These are phyloP conservation scores for Mastomys coucha DNA, from an alignment of 2,113 vertebrate species.

Conservation along the genomic window DNA sequence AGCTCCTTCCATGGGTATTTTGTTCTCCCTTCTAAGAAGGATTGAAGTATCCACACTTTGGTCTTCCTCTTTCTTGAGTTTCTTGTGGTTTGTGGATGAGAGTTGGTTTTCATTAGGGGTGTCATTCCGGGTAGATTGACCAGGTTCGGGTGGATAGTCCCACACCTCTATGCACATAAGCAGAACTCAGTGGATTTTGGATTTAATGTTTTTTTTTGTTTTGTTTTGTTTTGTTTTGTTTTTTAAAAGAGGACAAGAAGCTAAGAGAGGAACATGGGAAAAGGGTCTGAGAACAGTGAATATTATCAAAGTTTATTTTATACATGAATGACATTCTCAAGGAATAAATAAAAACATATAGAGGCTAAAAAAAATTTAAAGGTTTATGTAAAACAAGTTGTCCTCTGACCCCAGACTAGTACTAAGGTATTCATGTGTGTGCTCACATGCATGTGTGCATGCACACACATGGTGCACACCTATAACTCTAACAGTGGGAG, in stretches of 20 bases:
- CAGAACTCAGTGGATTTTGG: neutral
- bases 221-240: too few species aligned
- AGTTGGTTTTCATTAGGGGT: neutral
- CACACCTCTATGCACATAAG: neutral
- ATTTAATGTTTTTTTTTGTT: neutral
- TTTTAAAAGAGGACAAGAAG: neutral
- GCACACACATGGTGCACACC: neutral
- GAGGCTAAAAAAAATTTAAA: neutral
- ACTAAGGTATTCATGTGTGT: neutral
- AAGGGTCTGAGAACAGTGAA: neutral
- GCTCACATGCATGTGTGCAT: neutral
- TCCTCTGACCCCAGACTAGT: neutral
- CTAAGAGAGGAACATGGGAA: neutral
- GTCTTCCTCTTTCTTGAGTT: too few species aligned
- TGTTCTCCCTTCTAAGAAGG: too few species aligned
- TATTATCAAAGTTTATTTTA: neutral
- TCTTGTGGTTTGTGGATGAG: too few species aligned
- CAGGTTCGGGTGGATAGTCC: neutral
- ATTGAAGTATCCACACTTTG: too few species aligned
- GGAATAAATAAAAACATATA: neutral
- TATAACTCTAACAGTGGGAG: neutral
- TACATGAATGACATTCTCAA: neutral
- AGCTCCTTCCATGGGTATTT: too few species aligned
- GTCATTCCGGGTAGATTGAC: neutral
- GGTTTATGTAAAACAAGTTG: neutral